Evolutionary conservation across 2,797 vertebrate species (phyloP).

Genomic region (Macropus fuliginosus): DNA sequence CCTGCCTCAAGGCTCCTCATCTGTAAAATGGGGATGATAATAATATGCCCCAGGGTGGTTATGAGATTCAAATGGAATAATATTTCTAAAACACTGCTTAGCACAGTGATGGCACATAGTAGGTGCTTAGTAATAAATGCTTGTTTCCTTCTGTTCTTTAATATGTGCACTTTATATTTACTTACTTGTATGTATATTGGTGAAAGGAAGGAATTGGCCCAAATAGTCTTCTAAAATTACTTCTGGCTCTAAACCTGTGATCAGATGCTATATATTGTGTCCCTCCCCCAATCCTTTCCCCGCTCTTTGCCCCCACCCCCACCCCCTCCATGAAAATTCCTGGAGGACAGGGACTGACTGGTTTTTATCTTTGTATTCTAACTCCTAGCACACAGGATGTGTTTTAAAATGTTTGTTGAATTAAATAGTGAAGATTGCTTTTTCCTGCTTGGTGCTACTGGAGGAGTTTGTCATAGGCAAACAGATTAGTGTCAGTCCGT

Average conservation of each 20-base stretch:
- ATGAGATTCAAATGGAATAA: not conserved
- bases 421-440: not conserved
- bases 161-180: not conserved
- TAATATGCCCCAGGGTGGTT: not conserved
- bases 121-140: not conserved
- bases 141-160: not conserved
- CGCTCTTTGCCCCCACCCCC: no score
- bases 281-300: accelerated
- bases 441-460: not conserved
- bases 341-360: not conserved
- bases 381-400: not conserved
- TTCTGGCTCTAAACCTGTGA: not conserved
- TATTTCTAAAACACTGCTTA: not conserved
- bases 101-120: not conserved
- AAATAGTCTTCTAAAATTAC: not conserved
- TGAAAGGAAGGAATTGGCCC: not conserved
- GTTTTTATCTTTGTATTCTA: not conserved
- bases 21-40: not conserved
- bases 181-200: no score
- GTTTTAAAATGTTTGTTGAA: not conserved
- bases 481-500: not conserved
- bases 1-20: not conserved
- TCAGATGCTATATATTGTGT: not conserved
- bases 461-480: not conserved
- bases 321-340: not conserved